These are phyloP conservation scores for Pherbina coryleti DNA, from an alignment of 2,888 invertebrate genomes.

Conservation along the genomic window DNA sequence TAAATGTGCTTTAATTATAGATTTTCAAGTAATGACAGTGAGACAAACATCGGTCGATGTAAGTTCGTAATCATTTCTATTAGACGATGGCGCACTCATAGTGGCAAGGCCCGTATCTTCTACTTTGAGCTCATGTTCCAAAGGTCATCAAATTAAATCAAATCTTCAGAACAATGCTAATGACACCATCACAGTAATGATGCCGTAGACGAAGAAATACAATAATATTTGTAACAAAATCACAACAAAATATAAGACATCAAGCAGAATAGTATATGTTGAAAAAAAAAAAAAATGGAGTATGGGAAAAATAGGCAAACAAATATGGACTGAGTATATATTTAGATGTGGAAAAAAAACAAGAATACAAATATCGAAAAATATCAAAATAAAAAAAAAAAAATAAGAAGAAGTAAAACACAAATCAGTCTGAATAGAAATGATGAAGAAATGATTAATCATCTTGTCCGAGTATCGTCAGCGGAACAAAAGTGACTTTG, in stretches of 20 bases:
- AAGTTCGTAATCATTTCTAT: background rate
- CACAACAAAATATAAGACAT: background rate
- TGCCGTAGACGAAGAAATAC: background rate
- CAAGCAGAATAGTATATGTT: background rate
- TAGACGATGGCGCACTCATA: background rate
- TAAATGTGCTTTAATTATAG: conserved; percentile 5
- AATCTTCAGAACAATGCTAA: background rate
- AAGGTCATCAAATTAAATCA: conserved; percentile 23
- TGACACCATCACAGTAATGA: background rate
- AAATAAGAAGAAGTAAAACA: background rate
- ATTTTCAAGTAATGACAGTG: background rate
- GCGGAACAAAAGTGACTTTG: conserved; percentile 38
- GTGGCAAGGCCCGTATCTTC: background rate
- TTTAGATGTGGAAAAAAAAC: background rate
- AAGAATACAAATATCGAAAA: background rate
- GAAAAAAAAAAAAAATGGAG: background rate
- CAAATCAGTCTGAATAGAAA: conserved; percentile 26
- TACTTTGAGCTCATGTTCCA: conserved; percentile 4
- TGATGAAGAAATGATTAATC: conserved; percentile 41
- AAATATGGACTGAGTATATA: conserved; percentile 1
- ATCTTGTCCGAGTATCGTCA: conserved; percentile 35
- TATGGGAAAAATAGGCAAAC: background rate
- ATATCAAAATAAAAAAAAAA: background rate
- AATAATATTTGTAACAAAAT: conserved; percentile 12
- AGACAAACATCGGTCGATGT: background rate